Base-by-base conservation (phyloP, 2,888 invertebrate species). In the Drosophila mimica region DNA sequence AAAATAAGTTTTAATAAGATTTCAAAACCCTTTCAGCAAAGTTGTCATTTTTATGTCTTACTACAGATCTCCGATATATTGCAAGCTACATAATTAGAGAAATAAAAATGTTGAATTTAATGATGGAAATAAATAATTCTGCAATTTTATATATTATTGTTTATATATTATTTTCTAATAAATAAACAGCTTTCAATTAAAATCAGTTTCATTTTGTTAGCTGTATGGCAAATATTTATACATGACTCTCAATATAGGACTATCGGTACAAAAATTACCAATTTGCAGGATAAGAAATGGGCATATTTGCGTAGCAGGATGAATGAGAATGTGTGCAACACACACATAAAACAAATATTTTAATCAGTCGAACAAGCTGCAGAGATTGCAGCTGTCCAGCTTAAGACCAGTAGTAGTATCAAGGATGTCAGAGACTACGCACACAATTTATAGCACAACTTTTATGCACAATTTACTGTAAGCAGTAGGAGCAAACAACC, bases 391-490 rank as follows among this genome's bases (percentile, higher is more conserved):
- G 54, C 52, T 67, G 54, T 36, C 31, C 51, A 40, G 64, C 57
- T 56, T 56, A 52, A 52, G 28, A 61, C 40, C 34, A 25, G 25
- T 28, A 20, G 20, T 28, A 25, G 53, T 54, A 49, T 48, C 17
- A 40, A 58, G 30, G 46, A 31, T 75, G 59, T 65, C 62, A 51
- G 51, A 53, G 56, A 33, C 57, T 48, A 33, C 46, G 52, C 63
- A 31, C 40, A 64, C 67, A 72, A 61, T 76, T 79, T 84, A 81
- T 68, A 57, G 64, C 17, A 57, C 46, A 74, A 62, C 56, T 83
- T 64, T 69, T 77, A 65, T 67, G 69, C 72, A 68, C 85, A 84
- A 79, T 83, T 84, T 84, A 82, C 70, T 63, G 53, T 70, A 33
- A 59, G 68, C 64, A 82, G 64, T 34, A 46, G 56, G 49, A 71